phyloP scores from a whole-genome alignment of 2,797 vertebrate genomes.

The Malacoraja senta region DNA sequence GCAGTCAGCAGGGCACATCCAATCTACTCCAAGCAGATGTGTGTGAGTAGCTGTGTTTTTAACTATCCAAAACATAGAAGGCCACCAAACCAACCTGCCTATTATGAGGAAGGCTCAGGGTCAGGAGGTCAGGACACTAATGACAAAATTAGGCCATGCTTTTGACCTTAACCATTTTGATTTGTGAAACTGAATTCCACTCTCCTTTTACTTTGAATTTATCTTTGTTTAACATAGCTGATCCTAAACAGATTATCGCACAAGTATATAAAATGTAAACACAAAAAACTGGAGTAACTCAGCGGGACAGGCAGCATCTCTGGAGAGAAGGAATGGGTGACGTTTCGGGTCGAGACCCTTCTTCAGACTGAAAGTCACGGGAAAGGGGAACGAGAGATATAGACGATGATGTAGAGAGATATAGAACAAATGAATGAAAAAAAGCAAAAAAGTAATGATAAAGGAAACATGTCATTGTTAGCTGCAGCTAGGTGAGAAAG shows the following conservation, averaged over 20 bases:
- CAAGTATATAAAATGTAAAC: conserved; percentile 33
- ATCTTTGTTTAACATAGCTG: conserved; percentile 51
- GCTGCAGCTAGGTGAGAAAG: too few relatives aligned
- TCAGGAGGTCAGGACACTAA: conserved; percentile 67
- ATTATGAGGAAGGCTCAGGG: conserved; percentile 57
- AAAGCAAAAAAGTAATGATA: too few relatives aligned
- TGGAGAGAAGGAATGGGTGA: too few relatives aligned
- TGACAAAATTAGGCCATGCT: conserved; percentile 68
- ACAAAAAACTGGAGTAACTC: too few relatives aligned
- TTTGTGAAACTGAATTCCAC: conserved; percentile 65
- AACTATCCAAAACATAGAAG: conserved; percentile 59
- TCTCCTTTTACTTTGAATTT: conserved; percentile 66
- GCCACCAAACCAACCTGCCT: conserved; percentile 55
- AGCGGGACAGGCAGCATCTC: too few relatives aligned
- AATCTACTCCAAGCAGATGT: conserved; percentile 10
- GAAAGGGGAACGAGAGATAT: too few relatives aligned
- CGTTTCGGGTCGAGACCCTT: too few relatives aligned
- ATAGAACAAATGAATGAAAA: too few relatives aligned
- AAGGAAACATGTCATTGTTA: too few relatives aligned
- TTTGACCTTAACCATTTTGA: conserved; percentile 58
- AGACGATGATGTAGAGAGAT: too few relatives aligned
- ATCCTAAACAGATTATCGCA: conserved; percentile 49
- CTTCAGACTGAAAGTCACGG: too few relatives aligned
- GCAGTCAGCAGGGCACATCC: conserved; percentile 10
- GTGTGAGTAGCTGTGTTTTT: conserved; percentile 44